A percentile compares a stretch with the other conserved stretches of the same genome.
Conservation (phyloP, 1,140 invertebrate genomes). For the Pissodes strobi region DNA sequence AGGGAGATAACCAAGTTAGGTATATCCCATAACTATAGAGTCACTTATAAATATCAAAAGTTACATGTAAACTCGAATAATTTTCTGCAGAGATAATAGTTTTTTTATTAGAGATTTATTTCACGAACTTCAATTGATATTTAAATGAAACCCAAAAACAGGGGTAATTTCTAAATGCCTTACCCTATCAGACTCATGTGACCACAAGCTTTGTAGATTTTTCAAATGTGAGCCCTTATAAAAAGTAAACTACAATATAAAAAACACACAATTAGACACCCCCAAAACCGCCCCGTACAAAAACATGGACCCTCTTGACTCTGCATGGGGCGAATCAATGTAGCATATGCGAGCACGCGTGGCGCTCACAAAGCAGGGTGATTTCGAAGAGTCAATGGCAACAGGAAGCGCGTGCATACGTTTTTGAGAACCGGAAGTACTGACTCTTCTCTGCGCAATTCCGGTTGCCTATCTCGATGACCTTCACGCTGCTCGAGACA, state of each 20-base stretch:
- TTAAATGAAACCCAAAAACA: too few species aligned
- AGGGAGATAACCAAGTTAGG: too few species aligned
- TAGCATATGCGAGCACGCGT: constrained; percentile 25
- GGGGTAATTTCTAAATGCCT: background rate
- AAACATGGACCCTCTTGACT: constrained; percentile 23
- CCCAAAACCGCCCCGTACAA: constrained; percentile 15
- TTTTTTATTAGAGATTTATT: too few species aligned
- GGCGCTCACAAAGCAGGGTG: constrained; percentile 13
- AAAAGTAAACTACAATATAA: constrained; percentile 10
- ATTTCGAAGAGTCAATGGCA: constrained; percentile 18
- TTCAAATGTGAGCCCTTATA: constrained; percentile 6
- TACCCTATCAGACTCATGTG: background rate
- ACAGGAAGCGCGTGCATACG: constrained; percentile 16
- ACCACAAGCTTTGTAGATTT: background rate
- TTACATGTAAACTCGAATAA: too few species aligned
- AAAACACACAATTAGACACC: constrained; percentile 28
- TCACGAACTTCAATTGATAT: too few species aligned
- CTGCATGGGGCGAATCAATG: constrained; percentile 24
- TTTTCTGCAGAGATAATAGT: too few species aligned
- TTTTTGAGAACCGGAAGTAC: constrained; percentile 16
- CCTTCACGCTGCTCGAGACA: constrained; percentile 14
- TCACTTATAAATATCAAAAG: too few species aligned
- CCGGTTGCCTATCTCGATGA: constrained; percentile 22
- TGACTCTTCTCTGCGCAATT: constrained; percentile 14
- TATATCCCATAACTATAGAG: too few species aligned